phyloP scores from a whole-genome alignment of 1,140 invertebrate species.

The Drosophila elegans region DNA sequence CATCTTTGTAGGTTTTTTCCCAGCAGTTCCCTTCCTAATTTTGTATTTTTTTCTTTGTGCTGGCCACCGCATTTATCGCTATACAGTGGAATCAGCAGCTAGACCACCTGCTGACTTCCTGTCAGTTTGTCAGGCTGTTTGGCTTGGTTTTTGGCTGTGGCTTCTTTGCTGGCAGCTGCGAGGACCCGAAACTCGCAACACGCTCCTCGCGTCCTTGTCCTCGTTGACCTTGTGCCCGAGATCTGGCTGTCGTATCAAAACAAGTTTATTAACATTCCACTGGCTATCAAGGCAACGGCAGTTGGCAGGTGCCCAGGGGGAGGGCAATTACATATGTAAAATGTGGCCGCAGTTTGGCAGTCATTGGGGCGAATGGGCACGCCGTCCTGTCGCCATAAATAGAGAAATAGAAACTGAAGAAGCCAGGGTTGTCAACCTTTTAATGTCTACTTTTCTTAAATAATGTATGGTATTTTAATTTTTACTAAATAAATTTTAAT shows the following conservation, averaged over 20 bases:
- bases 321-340: slow-evolving; percentile 57
- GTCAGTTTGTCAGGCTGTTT: slow-evolving; percentile 35
- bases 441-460: too few species aligned
- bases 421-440: slow-evolving; percentile 10
- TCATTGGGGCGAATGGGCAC: slow-evolving; percentile 23
- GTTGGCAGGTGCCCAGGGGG: slow-evolving; percentile 23
- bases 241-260: slow-evolving; percentile 63
- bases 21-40: neutral
- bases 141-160: slow-evolving; percentile 13
- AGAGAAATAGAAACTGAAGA: neutral
- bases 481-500: too few species aligned
- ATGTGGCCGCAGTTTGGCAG: slow-evolving; percentile 47
- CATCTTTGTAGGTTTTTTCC: too few species aligned
- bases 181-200: neutral
- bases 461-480: neutral
- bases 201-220: slow-evolving; percentile 54
- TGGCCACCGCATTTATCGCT: slow-evolving; percentile 23
- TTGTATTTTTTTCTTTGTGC: slow-evolving; percentile 22
- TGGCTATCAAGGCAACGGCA: slow-evolving; percentile 21
- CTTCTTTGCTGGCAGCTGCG: slow-evolving; percentile 3
- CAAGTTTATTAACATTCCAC: slow-evolving; percentile 71
- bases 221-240: slow-evolving; percentile 68
- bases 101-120: slow-evolving; percentile 71
- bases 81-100: slow-evolving; percentile 13
- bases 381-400: slow-evolving; percentile 52